Conservation (phyloP, 2,888 invertebrate species). For the Byasa hedistus region DNA sequence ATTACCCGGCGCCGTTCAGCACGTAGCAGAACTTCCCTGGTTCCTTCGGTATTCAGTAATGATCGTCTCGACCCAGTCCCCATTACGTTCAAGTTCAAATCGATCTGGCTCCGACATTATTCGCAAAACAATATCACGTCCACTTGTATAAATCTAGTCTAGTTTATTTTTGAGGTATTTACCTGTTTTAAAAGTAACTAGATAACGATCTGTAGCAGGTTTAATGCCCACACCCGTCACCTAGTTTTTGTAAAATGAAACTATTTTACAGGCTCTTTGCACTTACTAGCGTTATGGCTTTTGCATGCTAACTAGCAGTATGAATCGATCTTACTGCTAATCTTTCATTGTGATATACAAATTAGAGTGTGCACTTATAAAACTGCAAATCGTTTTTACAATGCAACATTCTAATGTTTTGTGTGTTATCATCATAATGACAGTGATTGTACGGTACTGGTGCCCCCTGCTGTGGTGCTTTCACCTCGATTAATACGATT, state of each 20-base stretch:
- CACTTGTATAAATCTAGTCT: neutral
- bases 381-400: conserved; percentile 37
- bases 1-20: conserved; percentile 46
- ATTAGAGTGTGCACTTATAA: conserved; percentile 65
- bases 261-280: conserved; percentile 19
- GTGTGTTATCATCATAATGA: conserved; percentile 56
- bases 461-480: conserved; percentile 42
- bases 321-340: conserved; percentile 59
- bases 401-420: conserved; percentile 41
- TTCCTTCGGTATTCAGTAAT: conserved; percentile 31
- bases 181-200: conserved; percentile 16
- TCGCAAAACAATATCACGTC: conserved; percentile 18
- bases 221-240: conserved; percentile 10
- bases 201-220: conserved; percentile 12
- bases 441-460: conserved; percentile 52
- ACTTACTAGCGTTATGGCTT: conserved; percentile 33
- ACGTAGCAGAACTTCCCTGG: conserved; percentile 49
- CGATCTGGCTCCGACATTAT: conserved; percentile 15
- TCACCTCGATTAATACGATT: conserved; percentile 62
- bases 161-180: conserved; percentile 19
- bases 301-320: conserved; percentile 47
- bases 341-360: conserved; percentile 74
- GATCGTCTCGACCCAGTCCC: neutral
- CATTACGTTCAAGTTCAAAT: neutral
- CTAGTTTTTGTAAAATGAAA: conserved; percentile 17